Conservation (phyloP, 1,140 invertebrate genomes). For the Apis florea region DNA sequence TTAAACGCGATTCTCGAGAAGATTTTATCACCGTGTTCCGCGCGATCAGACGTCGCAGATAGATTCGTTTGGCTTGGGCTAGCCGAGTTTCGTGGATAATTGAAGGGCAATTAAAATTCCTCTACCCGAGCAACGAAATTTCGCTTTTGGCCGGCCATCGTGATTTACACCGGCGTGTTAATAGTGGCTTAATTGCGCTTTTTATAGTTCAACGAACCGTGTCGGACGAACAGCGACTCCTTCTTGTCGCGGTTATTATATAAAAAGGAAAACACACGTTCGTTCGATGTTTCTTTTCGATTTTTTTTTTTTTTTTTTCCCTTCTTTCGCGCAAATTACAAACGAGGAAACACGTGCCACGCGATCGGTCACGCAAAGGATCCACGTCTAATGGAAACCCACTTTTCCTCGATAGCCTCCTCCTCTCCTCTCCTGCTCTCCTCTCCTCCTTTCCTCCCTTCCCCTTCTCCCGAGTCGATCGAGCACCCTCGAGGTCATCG, state of each 20-base stretch:
- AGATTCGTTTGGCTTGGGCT: neutral
- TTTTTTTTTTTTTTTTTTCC: conserved; percentile 8
- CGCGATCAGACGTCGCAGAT: neutral
- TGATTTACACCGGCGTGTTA: conserved; percentile 30
- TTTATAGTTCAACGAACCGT: conserved; percentile 31
- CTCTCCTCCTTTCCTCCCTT: conserved; percentile 20
- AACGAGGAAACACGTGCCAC: neutral
- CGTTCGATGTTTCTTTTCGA: neutral
- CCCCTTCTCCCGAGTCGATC: conserved; percentile 38
- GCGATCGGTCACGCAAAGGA: conserved; percentile 18
- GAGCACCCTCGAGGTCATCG: conserved; percentile 53
- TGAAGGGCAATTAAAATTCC: conserved; percentile 48
- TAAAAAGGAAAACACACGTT: no score
- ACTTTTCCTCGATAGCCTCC: conserved; percentile 31
- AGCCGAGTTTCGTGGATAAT: conserved; percentile 16
- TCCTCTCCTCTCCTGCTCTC: neutral
- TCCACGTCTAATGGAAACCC: conserved; percentile 49
- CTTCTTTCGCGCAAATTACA: neutral
- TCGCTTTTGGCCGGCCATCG: conserved; percentile 1
- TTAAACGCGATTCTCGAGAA: neutral
- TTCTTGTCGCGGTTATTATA: neutral
- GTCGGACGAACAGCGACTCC: neutral
- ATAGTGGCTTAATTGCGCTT: conserved; percentile 31
- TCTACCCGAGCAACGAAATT: conserved; percentile 23
- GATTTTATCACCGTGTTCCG: neutral